Evolutionary conservation across 2,113 vertebrate species (phyloP).

Genomic region (Sardina pilchardus): DNA sequence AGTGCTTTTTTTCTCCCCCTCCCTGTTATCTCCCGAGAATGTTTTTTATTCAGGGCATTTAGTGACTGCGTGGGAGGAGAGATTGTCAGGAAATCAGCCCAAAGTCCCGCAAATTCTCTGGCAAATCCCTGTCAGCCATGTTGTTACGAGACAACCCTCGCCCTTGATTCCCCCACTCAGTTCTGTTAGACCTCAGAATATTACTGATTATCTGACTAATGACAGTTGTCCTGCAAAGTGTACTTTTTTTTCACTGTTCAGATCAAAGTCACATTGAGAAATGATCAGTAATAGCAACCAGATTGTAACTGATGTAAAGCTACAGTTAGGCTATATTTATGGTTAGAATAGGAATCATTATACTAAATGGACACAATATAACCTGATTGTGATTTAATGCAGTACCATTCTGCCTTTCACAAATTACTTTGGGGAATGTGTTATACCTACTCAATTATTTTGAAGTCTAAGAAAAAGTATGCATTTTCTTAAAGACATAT

Average conservation of each 20-base stretch:
- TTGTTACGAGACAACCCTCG: not conserved
- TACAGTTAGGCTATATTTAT: too few species aligned
- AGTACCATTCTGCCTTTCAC: not conserved
- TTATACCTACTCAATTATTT: not conserved
- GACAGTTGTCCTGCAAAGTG: not conserved
- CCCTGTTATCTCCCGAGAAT: constrained; percentile 51
- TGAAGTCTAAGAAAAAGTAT: too few species aligned
- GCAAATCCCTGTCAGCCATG: not conserved
- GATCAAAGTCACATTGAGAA: not conserved
- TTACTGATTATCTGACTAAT: not conserved
- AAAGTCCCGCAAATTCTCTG: not conserved
- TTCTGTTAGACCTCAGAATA: not conserved
- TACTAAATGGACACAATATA: too few species aligned
- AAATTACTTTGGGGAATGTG: not conserved
- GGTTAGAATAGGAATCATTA: too few species aligned
- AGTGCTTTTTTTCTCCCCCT: constrained; percentile 45
- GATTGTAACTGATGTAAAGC: too few species aligned
- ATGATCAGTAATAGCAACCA: not conserved
- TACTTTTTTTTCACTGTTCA: not conserved
- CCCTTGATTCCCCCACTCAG: not conserved
- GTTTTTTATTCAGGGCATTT: constrained; percentile 46
- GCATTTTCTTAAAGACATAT: too few species aligned
- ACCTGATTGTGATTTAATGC: not conserved
- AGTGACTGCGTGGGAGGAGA: constrained; percentile 32
- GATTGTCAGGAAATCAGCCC: constrained; percentile 40